These are phyloP conservation scores for Lissonota sp. DNA, from an alignment of 2,888 invertebrate species.

Conservation along the genomic window DNA sequence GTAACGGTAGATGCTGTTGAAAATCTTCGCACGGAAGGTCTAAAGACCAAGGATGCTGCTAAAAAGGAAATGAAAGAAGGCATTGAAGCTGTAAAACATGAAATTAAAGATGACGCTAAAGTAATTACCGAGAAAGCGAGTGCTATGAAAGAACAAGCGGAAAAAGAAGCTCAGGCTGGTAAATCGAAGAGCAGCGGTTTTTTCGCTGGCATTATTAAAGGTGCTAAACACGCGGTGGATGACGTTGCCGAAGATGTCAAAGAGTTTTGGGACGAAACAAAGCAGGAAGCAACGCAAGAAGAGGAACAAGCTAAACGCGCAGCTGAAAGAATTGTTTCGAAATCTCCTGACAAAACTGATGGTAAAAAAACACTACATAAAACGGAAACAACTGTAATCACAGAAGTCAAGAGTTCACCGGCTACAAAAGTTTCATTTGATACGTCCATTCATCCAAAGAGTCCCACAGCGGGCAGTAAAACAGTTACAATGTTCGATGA, in stretches of 20 bases:
- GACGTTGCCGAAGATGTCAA: constrained; percentile 67
- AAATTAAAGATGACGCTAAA: constrained; percentile 32
- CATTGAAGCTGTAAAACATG: constrained; percentile 48
- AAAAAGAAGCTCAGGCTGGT: constrained; percentile 70
- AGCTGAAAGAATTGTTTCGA: constrained; percentile 57
- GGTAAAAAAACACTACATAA: constrained; percentile 38
- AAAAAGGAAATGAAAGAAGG: constrained; percentile 44
- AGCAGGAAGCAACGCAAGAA: constrained; percentile 61
- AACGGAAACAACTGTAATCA: constrained; percentile 37
- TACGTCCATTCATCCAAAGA: not conserved
- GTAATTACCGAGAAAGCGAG: constrained; percentile 41
- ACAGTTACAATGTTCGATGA: constrained; percentile 57
- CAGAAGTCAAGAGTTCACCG: constrained; percentile 3
- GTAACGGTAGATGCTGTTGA: constrained; percentile 32
- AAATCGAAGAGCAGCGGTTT: constrained; percentile 69
- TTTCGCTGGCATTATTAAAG: constrained; percentile 73
- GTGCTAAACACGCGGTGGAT: constrained; percentile 70
- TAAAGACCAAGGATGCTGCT: constrained; percentile 36
- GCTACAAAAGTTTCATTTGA: constrained; percentile 19
- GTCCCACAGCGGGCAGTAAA: constrained; percentile 1
- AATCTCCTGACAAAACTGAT: constrained; percentile 34
- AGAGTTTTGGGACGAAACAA: constrained; percentile 71
- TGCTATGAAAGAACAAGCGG: constrained; percentile 69
- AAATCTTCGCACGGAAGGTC: constrained; percentile 26
- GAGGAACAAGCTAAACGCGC: constrained; percentile 49